Evolutionary conservation across 2,113 vertebrate species (phyloP), one percentile per base, ranked within the genome.

Genomic region (Perca schrenkii): DNA sequence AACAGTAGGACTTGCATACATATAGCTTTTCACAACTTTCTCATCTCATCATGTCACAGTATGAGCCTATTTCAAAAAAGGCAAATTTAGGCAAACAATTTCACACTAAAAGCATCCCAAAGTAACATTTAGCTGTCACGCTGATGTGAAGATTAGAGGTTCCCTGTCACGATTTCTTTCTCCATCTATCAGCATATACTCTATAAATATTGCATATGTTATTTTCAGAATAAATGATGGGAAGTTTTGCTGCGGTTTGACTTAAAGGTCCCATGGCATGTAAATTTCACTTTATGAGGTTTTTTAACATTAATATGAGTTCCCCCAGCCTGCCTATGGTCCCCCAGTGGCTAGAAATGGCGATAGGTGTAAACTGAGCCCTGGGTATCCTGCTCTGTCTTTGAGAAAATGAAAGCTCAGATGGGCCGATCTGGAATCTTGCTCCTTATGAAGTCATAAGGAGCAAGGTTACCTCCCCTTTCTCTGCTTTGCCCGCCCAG

Each of bases 1-100:
- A 93, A 91, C 90, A 93, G 92, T 90, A 56, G 88, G 87, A 88
- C 86, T 77, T 84, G 82, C 86, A 89, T 85, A 80, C 74, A 85
- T 77, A 88, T 74, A 76, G 75, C 62, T 77, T 89, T 88, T 74
- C 79, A 58, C 69, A 90, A 91, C 74, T 83, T 87, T 74, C 69
- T 85, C 71, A 79, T 91, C 83, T 85, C 69, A 79, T 56, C 50
- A 72, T 78, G 77, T 84, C 83, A 87, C 82, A 85, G 77, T 80
- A 17, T 25, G 53, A 84, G 70, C 22, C 56, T 8, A 49, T 79
- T 82, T 78, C 25, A 86, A 77, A 74, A 68, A 61, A 61, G 36
- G 61, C 36, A 82, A 58, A 60, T 64, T 84, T 79, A 80, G 76
- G 62, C 22, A 85, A 87, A 88, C 52, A 84, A 84, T 56, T 79